Conservation (phyloP, 2,113 vertebrate species). For the Myotis lucifugus region DNA sequence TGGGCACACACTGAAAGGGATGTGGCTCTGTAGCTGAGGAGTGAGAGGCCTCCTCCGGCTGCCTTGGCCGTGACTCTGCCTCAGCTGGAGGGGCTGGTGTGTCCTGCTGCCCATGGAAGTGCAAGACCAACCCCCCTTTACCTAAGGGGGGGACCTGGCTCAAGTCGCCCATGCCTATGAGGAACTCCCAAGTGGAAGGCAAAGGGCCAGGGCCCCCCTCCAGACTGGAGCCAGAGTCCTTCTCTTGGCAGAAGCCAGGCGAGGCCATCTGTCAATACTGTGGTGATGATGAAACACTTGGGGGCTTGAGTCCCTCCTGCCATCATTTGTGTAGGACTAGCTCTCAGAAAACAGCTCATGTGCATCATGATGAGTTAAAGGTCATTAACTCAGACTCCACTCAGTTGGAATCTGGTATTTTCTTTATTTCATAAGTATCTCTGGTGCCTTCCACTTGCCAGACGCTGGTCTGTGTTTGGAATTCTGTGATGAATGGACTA, state of each 20-base stretch:
- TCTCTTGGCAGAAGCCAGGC: too few species aligned
- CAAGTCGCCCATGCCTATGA: accelerated
- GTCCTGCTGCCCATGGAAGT: not conserved
- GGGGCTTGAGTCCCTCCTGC: not conserved
- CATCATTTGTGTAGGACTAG: not conserved
- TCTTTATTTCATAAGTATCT: not conserved
- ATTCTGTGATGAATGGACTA: not conserved
- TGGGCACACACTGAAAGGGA: not conserved
- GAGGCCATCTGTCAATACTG: too few species aligned
- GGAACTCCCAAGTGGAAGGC: not conserved
- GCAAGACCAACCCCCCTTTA: not conserved
- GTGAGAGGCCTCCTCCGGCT: not conserved
- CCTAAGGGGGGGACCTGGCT: not conserved
- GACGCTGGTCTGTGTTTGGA: not conserved
- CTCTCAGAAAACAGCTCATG: not conserved
- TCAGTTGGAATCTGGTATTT: not conserved
- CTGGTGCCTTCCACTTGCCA: not conserved
- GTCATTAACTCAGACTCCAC: not conserved
- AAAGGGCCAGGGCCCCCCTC: not conserved
- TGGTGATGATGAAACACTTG: not conserved
- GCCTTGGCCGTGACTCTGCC: not conserved
- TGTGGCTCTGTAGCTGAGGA: not conserved
- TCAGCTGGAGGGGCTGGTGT: not conserved
- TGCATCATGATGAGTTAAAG: not conserved
- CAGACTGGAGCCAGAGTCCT: not conserved